Base-by-base conservation (phyloP, 1,140 invertebrate genomes). In the Tyrophagus putrescentiae region DNA sequence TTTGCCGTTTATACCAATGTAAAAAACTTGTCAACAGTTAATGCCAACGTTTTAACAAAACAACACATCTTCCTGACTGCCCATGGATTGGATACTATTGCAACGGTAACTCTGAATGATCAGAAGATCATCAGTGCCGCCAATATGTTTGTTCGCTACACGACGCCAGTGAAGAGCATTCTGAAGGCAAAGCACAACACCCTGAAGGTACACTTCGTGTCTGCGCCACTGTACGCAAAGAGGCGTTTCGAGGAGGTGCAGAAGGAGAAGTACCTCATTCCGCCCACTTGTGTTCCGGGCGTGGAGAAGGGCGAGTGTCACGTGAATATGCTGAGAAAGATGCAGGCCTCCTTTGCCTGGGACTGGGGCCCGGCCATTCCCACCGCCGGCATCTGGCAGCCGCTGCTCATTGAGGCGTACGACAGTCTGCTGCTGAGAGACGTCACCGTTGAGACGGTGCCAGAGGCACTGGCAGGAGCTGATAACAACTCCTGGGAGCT, bases 301-400 rank as follows among this genome's bases (percentile, higher is more conserved):
- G 72, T 72, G 1, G 93, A 95, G 66, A 80, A 92, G 63, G 95
- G 95, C 1, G 89, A 95, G 72, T 96, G 92, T 69, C 87, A 97
- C 67, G 82, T 82, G 4, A 96, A 98, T 72, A 84, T 91, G 71
- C 79, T 98, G 53, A 77, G 92, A 57, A 98, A 98, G 75, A 92
- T 92, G 82, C 94, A 97, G 75, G 84, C 88, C 0, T 92, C 88
- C 9, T 98, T 94, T 65, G 79, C 83, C 31, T 98, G 94, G 95
- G 94, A 98, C 73, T 98, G 94, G 95, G 94, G 33, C 23, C 89
- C 91, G n/a, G 85, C 91, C 0, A 89, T 93, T 65, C 90, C 93
- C 0, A 91, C 88, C 1, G 77, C 85, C 62, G 93, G 92, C 63
- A 82, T 98, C 52, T 96, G 90, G 79, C 78, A 78, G 68, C 64